Evolutionary conservation across 2,797 vertebrate genomes (phyloP).

Genomic region (Microctenopoma stevenorrisi): DNA sequence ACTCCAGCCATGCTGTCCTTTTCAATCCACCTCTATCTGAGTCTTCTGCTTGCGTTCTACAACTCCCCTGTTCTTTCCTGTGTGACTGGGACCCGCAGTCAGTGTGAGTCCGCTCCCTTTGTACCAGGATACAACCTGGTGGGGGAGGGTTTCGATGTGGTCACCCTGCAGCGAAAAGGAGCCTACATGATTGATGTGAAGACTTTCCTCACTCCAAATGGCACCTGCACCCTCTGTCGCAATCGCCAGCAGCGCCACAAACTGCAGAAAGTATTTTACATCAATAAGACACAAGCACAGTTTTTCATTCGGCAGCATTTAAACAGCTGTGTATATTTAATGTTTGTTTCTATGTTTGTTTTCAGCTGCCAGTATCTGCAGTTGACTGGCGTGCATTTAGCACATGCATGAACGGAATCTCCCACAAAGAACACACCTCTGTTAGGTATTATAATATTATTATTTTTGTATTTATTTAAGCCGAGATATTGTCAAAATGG

Average conservation of each 20-base stretch:
- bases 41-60: constrained; percentile 16
- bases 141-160: constrained; percentile 53
- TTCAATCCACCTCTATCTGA: constrained; percentile 18
- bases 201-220: neutral
- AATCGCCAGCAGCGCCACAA: constrained; percentile 31
- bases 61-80: constrained; percentile 22
- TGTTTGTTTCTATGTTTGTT: neutral
- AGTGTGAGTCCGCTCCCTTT: constrained; percentile 44
- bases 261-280: constrained; percentile 48
- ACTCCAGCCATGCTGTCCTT: constrained; percentile 33
- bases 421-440: constrained; percentile 7
- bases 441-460: constrained; percentile 24
- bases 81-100: rapidly evolving
- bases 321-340: neutral
- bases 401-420: neutral
- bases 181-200: constrained; percentile 42
- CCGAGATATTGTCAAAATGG: too few relatives aligned
- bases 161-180: constrained; percentile 33
- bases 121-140: constrained; percentile 61
- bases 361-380: constrained; percentile 57
- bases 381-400: constrained; percentile 44
- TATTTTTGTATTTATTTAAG: neutral
- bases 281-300: neutral
- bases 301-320: neutral
- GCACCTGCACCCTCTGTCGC: constrained; percentile 34